These are phyloP conservation scores for Atta colombica DNA, from an alignment of 1,140 invertebrate species.

Conservation along the genomic window DNA sequence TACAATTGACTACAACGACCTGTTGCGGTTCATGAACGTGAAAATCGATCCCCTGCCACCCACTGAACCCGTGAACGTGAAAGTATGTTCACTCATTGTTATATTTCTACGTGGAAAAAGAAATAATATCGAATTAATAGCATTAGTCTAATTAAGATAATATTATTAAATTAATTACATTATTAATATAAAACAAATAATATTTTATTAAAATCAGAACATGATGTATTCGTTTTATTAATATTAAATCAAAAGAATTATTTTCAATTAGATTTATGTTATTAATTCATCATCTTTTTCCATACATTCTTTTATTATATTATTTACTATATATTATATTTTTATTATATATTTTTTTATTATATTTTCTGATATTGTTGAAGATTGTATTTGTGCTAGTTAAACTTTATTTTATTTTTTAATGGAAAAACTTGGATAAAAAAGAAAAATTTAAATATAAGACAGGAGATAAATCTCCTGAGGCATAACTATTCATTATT, in stretches of 20 bases:
- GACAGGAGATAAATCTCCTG: not conserved
- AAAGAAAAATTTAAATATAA: not conserved
- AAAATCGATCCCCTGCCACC: slow-evolving; percentile 87
- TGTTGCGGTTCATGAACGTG: slow-evolving; percentile 88
- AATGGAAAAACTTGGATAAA: not conserved
- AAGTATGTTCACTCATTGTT: slow-evolving; percentile 79
- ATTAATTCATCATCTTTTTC: not conserved
- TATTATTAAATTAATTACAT: not conserved
- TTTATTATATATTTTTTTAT: not conserved
- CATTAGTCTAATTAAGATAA: not conserved
- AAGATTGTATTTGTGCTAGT: not conserved
- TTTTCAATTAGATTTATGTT: not conserved
- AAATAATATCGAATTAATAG: not conserved
- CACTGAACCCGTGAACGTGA: slow-evolving; percentile 86
- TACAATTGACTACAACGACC: slow-evolving; percentile 88
- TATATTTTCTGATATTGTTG: not conserved
- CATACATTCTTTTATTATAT: not conserved
- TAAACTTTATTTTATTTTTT: not conserved
- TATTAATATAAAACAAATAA: not conserved
- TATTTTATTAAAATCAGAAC: not conserved
- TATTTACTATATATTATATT: not conserved
- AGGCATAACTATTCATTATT: slow-evolving; percentile 57
- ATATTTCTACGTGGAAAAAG: not conserved
- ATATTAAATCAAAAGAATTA: not conserved
- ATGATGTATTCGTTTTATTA: not conserved